A percentile compares a stretch with the other conserved stretches of the same genome.
Evolutionary conservation across 2,797 vertebrate genomes (phyloP).

Genomic region (Cyclopterus lumpus): DNA sequence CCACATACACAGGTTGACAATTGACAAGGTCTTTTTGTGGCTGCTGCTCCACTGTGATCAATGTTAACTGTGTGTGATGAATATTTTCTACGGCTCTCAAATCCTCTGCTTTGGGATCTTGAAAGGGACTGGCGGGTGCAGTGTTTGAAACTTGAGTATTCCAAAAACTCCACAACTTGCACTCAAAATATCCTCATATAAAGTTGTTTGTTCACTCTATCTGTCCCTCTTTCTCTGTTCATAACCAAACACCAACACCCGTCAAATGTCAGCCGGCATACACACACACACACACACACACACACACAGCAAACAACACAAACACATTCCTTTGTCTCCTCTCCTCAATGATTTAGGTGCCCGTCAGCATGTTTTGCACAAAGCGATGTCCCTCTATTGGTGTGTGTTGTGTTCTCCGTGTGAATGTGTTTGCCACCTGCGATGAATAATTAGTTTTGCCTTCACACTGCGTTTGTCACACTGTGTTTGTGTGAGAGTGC

Average conservation of each 20-base stretch:
- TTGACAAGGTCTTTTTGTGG: slow-evolving; percentile 45
- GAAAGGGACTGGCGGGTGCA: slow-evolving; percentile 1
- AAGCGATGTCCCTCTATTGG: slow-evolving; percentile 25
- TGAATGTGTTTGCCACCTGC: slow-evolving; percentile 19
- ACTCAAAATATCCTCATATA: slow-evolving; percentile 12
- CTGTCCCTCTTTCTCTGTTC: slow-evolving; percentile 1
- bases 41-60: slow-evolving; percentile 35
- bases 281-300: background rate
- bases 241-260: slow-evolving; percentile 1
- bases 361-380: slow-evolving; percentile 10
- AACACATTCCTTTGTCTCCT: background rate
- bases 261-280: background rate
- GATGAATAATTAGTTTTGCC: slow-evolving; percentile 52
- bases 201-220: slow-evolving; percentile 3
- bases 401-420: slow-evolving; percentile 23
- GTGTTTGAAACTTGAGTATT: slow-evolving; percentile 20
- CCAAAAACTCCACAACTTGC: background rate
- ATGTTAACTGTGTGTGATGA: slow-evolving; percentile 39
- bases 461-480: slow-evolving; percentile 46
- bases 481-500: slow-evolving; percentile 25
- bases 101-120: slow-evolving; percentile 24
- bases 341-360: slow-evolving; percentile 8
- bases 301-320: slow-evolving; percentile 4
- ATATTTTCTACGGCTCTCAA: slow-evolving; percentile 29
- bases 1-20: slow-evolving; percentile 34